Base-by-base conservation (phyloP, 2,797 vertebrate genomes). In the Chloroceryle inda region DNA sequence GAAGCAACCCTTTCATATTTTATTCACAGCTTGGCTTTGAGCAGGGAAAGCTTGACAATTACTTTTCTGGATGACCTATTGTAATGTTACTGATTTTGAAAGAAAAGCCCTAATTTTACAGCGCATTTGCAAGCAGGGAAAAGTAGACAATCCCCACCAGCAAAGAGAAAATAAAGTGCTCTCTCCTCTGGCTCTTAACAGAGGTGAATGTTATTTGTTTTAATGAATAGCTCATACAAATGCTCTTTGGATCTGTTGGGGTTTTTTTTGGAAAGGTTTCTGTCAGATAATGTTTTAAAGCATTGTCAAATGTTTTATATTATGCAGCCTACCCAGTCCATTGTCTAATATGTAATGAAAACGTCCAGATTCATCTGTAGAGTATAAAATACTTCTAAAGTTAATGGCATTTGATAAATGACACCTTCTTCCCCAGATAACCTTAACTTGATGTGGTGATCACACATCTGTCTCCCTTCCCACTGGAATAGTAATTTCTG, bases 131-230 rank as follows among this genome's bases (percentile, higher is more conserved):
- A 86, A 63, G 79, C 42, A 88, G 59, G 33, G 73, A 69, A 79
- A 91, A 87, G 38, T 5, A 96, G 92, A 93, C 40, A 94, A 92
- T 92, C 69, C 68, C 92, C 85, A 92, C 35, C 81, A 96, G 95
- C 79, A 33, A 89, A 71, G 52, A 94, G n/a, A 81, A 85, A 73
- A 96, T 42, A n/a, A 88, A 93, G 44, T 45, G 40, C 18, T 85
- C 62, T 96, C 94, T 97, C 85, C 59, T 96, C 81, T 95, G 72
- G 68, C 72, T 93, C 86, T 90, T 85, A 80, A 77, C 24, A 90
- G 85, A 75, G 82, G 72, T 49, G 44, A 91, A 91, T 47, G 27
- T 61, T 84, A 93, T 88, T 94, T 96, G 85, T 89, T 97, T 96
- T 94, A 88, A 93, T 68, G 92, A 96, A 85, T 10, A 44, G 75